phyloP scores from a whole-genome alignment of 2,797 vertebrate species.

The Spheniscus humboldti region DNA sequence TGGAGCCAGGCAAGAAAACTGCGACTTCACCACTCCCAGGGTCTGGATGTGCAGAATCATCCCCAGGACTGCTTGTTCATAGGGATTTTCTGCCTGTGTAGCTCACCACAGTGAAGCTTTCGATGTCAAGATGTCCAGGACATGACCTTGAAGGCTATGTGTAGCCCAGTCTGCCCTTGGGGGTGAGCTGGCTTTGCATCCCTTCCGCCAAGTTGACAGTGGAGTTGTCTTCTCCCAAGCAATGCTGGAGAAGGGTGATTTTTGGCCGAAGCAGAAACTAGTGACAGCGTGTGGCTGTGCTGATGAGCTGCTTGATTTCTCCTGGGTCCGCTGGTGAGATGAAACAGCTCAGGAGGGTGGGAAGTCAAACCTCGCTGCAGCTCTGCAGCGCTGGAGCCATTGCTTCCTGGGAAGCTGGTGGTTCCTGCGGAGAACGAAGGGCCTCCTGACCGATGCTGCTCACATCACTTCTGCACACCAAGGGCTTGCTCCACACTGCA shows the following conservation, averaged over 20 bases:
- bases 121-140: rapidly evolving
- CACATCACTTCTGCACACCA: not conserved
- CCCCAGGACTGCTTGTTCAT: rapidly evolving
- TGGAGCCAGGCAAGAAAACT: not conserved
- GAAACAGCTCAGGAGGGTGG: not conserved
- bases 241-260: not conserved
- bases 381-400: not conserved
- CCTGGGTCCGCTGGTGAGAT: not conserved
- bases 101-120: not conserved
- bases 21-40: rapidly evolving
- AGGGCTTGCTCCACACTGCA: not conserved
- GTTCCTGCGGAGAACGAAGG: rapidly evolving
- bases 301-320: not conserved
- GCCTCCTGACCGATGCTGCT: not conserved
- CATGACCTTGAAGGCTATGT: rapidly evolving
- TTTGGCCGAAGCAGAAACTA: not conserved
- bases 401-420: not conserved
- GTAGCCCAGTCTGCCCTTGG: not conserved
- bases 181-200: not conserved
- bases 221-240: not conserved
- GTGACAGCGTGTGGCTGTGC: not conserved
- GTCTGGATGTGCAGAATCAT: not conserved
- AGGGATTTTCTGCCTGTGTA: not conserved
- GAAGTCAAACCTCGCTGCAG: not conserved
- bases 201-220: not conserved